Base-by-base conservation (phyloP, 2,888 invertebrate genomes). In the Ditula angustiorana region DNA sequence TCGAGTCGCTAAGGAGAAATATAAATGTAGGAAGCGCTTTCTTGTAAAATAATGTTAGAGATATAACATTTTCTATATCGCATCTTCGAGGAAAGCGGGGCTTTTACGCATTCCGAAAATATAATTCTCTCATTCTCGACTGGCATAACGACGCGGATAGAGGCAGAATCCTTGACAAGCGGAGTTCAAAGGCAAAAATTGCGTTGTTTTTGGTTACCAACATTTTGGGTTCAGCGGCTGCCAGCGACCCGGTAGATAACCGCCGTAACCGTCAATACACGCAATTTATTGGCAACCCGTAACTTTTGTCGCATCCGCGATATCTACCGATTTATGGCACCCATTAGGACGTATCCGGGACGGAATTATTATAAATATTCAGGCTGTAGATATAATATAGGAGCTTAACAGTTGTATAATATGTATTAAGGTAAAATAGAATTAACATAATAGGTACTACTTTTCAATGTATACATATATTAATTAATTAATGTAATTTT, bases 281-380 rank as follows among this genome's bases (percentile, higher is more conserved):
- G 65, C 68, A 79, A 87, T 88, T 87, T 87, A 89, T 85, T 78
- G 72, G 73, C 70, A 69, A 74, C 75, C 82, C 78, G 83, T 85
- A 83, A 87, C 82, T 87, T 85, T 84, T 78, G 80, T 77, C 74
- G 76, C 79, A 80, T 81, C 79, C 80, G 78, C 78, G 78, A 83
- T 83, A 81, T 79, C 71, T 73, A 67, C 67, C 82, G 83, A 87
- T 85, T 86, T 86, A 87, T 79, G 70, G 74, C 71, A 44, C 69
- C 71, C 78, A 82, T 81, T 83, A 81, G 78, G 74, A 66, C 75
- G 74, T 78, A 74, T 80, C 77, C 79, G 77, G 71, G 71, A 60
- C 59, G 62, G 74, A 74, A 83, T 83, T 82, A 80, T 47, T 59
- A 64, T 19, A n/a, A n/a, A 37, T 26, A 46, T 41, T 10, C 26